These are phyloP conservation scores for Acrocyrtus sp. DNA, from an alignment of 2,888 invertebrate genomes.

Conservation along the genomic window DNA sequence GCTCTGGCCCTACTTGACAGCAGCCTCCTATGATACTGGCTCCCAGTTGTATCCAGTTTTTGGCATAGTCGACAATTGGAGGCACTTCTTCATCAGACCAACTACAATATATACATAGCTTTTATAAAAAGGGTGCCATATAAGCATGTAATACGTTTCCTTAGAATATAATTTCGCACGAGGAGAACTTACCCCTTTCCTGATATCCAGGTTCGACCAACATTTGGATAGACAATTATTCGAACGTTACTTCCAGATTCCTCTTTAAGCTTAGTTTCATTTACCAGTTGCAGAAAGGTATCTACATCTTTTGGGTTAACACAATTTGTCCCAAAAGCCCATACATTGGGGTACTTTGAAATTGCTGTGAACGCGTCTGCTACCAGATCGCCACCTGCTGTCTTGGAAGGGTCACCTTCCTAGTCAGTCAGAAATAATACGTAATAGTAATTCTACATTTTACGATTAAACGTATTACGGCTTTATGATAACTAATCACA, in stretches of 20 bases:
- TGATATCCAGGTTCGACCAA: constrained; percentile 83
- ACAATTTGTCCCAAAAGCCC: constrained; percentile 93
- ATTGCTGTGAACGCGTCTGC: constrained; percentile 73
- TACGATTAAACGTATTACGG: not conserved
- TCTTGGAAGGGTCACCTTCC: constrained; percentile 65
- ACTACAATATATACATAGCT: constrained; percentile 49
- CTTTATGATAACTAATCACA: too few relatives aligned
- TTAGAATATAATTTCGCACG: constrained; percentile 8
- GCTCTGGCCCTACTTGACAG: constrained; percentile 85
- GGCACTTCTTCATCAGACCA: constrained; percentile 76
- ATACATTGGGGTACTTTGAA: constrained; percentile 75
- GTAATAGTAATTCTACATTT: constrained; percentile 4
- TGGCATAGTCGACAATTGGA: constrained; percentile 77
- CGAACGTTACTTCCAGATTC: constrained; percentile 66
- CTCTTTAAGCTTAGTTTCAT: constrained; percentile 64
- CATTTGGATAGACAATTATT: constrained; percentile 91
- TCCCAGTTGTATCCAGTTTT: constrained; percentile 84
- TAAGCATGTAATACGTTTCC: not conserved
- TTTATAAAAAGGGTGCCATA: constrained; percentile 7
- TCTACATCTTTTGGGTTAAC: constrained; percentile 76
- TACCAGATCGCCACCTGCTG: constrained; percentile 85
- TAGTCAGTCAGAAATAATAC: not conserved
- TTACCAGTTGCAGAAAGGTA: constrained; percentile 70
- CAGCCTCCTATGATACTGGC: constrained; percentile 87
- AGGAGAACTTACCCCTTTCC: constrained; percentile 65